phyloP scores from a whole-genome alignment of 2,113 vertebrate genomes.

The Taxidea taxus region DNA sequence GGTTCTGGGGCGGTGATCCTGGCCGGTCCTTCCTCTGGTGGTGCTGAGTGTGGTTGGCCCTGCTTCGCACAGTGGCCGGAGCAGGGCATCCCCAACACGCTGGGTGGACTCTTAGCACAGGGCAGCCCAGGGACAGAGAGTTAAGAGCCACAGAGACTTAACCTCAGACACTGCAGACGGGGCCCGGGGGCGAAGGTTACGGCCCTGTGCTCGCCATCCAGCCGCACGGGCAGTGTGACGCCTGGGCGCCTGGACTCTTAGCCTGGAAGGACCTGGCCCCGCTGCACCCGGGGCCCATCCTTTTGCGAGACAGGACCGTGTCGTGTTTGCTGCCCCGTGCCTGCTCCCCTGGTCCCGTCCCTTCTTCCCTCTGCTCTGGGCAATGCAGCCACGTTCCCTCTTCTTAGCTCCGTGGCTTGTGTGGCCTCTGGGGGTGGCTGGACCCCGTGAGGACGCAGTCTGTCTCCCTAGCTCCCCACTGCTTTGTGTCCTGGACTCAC shows the following conservation, averaged over 20 bases:
- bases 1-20: fast-evolving
- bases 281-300: fast-evolving
- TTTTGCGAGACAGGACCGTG: neutral
- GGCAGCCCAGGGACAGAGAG: neutral
- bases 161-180: fast-evolving
- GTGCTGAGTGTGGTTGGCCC: neutral
- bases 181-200: neutral
- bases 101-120: too few relatives aligned
- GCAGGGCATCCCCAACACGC: too few relatives aligned
- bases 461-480: neutral
- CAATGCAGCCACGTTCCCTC: neutral
- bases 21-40: neutral
- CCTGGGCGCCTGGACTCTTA: neutral
- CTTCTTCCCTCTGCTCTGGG: neutral
- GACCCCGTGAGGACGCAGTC: neutral
- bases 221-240: fast-evolving
- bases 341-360: neutral
- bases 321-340: neutral
- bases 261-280: neutral
- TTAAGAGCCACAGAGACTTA: neutral
- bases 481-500: neutral
- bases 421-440: neutral
- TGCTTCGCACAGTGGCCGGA: neutral
- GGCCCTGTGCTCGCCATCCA: fast-evolving
- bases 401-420: neutral